Conservation (phyloP, 2,113 vertebrate genomes). For the Sceloporus undulatus region DNA sequence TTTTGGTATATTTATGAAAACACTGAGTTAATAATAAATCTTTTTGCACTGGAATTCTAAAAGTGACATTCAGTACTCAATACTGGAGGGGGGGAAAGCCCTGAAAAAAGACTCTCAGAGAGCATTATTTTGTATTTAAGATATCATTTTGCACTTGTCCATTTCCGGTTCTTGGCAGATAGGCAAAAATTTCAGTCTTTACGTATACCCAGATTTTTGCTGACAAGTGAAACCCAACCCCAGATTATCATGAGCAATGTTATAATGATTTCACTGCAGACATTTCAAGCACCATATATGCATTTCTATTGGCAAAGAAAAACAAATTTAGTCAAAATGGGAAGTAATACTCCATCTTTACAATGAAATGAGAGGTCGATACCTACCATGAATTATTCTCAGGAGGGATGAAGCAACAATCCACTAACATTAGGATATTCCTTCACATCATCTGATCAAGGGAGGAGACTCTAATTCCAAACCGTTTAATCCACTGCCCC, state of each 20-base stretch:
- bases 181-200: constrained; percentile 72
- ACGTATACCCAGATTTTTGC: constrained; percentile 68
- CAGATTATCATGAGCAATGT: constrained; percentile 70
- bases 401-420: constrained; percentile 25
- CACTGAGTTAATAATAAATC: constrained; percentile 42
- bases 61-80: constrained; percentile 63
- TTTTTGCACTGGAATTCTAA: constrained; percentile 61
- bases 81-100: constrained; percentile 39
- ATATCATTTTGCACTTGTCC: constrained; percentile 65
- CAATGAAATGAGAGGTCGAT: constrained; percentile 23
- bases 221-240: constrained; percentile 54
- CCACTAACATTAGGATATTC: neutral
- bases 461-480: no score
- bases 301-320: constrained; percentile 39
- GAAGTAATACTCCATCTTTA: constrained; percentile 61
- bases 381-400: no score
- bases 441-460: no score
- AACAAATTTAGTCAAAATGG: constrained; percentile 70
- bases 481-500: no score
- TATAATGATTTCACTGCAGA: constrained; percentile 67
- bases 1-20: neutral
- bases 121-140: constrained; percentile 47
- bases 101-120: constrained; percentile 45
- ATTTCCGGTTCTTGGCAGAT: constrained; percentile 66
- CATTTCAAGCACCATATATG: constrained; percentile 59